A percentile compares a stretch with the other conserved stretches of the same genome.
phyloP scores from a whole-genome alignment of 1,140 invertebrate genomes.

The Ips nitidus region DNA sequence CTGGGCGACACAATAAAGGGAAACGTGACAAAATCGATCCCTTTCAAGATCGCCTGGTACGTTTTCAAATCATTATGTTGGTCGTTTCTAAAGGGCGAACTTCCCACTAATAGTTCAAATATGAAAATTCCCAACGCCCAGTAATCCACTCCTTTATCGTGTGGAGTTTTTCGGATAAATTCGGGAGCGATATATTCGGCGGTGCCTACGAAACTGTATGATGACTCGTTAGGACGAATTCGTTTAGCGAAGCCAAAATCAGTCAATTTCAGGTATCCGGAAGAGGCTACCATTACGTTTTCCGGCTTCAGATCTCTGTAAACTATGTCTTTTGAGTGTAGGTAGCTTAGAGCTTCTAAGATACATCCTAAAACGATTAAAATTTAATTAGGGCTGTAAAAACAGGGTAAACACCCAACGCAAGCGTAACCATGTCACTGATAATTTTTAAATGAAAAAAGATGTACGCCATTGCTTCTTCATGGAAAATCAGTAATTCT shows the following conservation, averaged over 20 bases:
- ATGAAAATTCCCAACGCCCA: conserved; percentile 94
- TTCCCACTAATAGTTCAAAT: conserved; percentile 89
- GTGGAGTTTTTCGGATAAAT: conserved; percentile 90
- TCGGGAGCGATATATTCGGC: conserved; percentile 92
- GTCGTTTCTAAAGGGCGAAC: conserved; percentile 89
- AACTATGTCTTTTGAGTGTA: conserved; percentile 84
- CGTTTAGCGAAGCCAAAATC: conserved; percentile 98
- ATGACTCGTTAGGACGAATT: conserved; percentile 75
- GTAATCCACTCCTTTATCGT: conserved; percentile 90
- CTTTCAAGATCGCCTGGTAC: conserved; percentile 93
- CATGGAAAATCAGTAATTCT: too few relatives aligned
- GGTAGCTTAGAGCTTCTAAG: conserved; percentile 86
- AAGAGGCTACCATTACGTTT: conserved; percentile 84
- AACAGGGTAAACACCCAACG: too few relatives aligned
- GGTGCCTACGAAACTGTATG: conserved; percentile 97
- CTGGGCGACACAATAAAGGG: conserved; percentile 76
- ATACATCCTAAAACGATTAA: conserved; percentile 75
- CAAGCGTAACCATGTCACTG: too few relatives aligned
- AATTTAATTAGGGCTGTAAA: too few relatives aligned
- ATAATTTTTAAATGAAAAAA: too few relatives aligned
- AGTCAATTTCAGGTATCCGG: conserved; percentile 93
- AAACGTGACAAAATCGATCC: conserved; percentile 86
- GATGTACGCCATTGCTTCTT: too few relatives aligned
- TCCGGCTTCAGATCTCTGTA: conserved; percentile 96
- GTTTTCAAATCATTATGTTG: conserved; percentile 91